A percentile compares a stretch with the other conserved stretches of the same genome.
These are phyloP conservation scores for Sciurus carolinensis DNA, from an alignment of 2,797 vertebrate genomes.

Conservation along the genomic window DNA sequence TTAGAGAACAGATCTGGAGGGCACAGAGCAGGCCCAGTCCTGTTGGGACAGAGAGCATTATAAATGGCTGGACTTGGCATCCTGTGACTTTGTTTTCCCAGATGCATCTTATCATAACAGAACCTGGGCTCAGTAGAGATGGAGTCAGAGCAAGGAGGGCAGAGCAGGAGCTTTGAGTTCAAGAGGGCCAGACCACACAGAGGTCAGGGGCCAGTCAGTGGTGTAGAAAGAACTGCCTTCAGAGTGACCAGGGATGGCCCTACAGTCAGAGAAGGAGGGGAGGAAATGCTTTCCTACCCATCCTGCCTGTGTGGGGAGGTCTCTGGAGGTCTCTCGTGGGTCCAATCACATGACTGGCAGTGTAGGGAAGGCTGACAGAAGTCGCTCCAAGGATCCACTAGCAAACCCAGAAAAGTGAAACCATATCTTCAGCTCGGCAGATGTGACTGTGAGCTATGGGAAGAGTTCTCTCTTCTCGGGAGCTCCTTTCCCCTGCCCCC, in stretches of 20 bases:
- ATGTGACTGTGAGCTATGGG: not conserved
- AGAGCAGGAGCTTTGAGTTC: fast-evolving
- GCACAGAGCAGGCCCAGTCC: not conserved
- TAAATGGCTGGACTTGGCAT: not conserved
- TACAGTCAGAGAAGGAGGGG: not conserved
- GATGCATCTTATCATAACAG: not conserved
- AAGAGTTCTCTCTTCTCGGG: not conserved
- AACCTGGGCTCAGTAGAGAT: not conserved
- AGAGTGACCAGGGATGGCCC: not conserved
- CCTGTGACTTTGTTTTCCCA: not conserved
- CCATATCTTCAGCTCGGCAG: not conserved
- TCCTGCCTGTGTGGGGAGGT: not conserved
- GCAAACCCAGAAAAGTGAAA: not conserved
- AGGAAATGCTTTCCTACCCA: not conserved
- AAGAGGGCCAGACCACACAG: not conserved
- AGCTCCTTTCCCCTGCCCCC: not conserved
- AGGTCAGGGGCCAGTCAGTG: not conserved
- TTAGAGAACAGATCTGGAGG: not conserved
- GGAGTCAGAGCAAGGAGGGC: not conserved
- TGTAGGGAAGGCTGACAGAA: not conserved
- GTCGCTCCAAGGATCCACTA: not conserved
- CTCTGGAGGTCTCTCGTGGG: not conserved
- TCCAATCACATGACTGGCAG: not conserved
- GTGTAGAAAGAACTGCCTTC: not conserved
- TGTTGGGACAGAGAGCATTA: not conserved